These are phyloP conservation scores for Aspiorhynchus laticeps DNA, from an alignment of 2,113 vertebrate genomes.

Conservation along the genomic window DNA sequence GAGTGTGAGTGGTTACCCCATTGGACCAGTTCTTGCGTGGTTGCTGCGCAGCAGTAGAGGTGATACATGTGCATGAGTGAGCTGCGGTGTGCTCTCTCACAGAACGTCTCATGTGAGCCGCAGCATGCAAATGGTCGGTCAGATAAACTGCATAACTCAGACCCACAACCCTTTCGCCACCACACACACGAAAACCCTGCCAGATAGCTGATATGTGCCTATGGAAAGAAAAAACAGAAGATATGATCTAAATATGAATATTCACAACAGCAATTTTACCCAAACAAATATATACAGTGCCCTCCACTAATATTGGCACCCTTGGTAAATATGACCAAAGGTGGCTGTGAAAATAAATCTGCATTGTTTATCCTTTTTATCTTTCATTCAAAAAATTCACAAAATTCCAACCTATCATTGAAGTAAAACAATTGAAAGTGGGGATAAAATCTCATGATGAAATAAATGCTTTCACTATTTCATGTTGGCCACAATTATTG, in stretches of 20 bases:
- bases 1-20: conserved; percentile 77
- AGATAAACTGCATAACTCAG: conserved; percentile 83
- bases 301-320: too few relatives aligned
- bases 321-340: too few relatives aligned
- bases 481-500: too few relatives aligned
- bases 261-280: neutral
- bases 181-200: conserved; percentile 83
- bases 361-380: too few relatives aligned
- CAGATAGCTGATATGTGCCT: conserved; percentile 83
- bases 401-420: too few relatives aligned
- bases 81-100: conserved; percentile 90
- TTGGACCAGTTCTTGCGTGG: conserved; percentile 76
- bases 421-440: too few relatives aligned
- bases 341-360: too few relatives aligned
- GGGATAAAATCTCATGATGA: too few relatives aligned
- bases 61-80: conserved; percentile 85
- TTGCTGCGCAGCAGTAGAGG: conserved; percentile 79
- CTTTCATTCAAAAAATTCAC: too few relatives aligned
- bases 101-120: conserved; percentile 92
- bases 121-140: conserved; percentile 93
- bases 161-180: conserved; percentile 70
- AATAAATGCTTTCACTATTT: too few relatives aligned
- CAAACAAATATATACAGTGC: too few relatives aligned
- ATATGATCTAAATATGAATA: neutral
- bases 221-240: conserved; percentile 3